These are phyloP conservation scores for Cochlearius cochlearius DNA, from an alignment of 2,113 vertebrate species.

Conservation along the genomic window DNA sequence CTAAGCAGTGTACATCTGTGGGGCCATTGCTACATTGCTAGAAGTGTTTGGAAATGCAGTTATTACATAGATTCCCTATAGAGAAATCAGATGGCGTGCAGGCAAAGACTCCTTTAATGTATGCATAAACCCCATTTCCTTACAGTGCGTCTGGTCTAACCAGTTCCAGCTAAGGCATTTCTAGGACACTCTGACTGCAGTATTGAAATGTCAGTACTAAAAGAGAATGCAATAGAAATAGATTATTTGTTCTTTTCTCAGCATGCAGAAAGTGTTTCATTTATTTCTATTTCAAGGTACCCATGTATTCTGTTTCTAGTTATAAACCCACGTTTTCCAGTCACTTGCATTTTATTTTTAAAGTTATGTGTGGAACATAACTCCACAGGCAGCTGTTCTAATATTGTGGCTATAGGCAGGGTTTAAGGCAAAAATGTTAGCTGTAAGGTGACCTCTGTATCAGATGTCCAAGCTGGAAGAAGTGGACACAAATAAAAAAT, in stretches of 20 bases:
- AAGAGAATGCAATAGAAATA: neutral
- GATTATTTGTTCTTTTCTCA: conserved; percentile 9
- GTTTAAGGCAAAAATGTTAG: conserved; percentile 42
- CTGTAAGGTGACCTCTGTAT: conserved; percentile 35
- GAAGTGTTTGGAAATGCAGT: neutral
- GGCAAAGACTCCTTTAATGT: neutral
- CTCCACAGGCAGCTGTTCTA: conserved; percentile 46
- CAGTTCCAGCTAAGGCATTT: neutral
- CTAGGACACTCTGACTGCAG: neutral
- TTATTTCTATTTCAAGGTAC: conserved; percentile 47
- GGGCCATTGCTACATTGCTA: neutral
- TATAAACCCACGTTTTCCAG: conserved; percentile 6
- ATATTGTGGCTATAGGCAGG: neutral
- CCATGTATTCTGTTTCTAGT: conserved; percentile 26
- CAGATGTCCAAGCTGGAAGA: conserved; percentile 32
- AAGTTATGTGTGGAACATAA: conserved; percentile 31
- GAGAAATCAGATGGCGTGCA: neutral
- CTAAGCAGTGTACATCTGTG: neutral
- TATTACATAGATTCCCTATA: neutral
- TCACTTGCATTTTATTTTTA: conserved; percentile 54
- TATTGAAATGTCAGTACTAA: neutral
- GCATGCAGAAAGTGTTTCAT: conserved; percentile 9
- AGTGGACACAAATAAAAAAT: conserved; percentile 32
- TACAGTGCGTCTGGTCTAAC: neutral
- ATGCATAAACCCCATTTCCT: neutral